Percentiles rank a stretch among this genome's conserved stretches.
phyloP scores from a whole-genome alignment of 2,888 invertebrate genomes.

The Drosophila vallismaia region DNA sequence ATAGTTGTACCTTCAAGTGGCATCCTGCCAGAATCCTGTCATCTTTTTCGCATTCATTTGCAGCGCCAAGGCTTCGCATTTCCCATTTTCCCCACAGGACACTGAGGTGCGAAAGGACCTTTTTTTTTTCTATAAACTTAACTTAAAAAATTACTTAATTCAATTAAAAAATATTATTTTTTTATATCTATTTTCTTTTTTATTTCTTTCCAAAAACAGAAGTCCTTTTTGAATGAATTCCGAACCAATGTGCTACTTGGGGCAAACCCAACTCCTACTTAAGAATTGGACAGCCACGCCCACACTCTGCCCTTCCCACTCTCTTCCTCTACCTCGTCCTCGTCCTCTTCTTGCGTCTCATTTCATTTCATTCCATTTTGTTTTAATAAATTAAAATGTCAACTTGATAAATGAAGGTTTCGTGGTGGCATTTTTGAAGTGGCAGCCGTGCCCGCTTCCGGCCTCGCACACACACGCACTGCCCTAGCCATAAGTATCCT shows the following conservation, averaged over 20 bases:
- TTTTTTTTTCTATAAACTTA: neutral
- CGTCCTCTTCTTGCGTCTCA: constrained; percentile 32
- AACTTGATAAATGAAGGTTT: constrained; percentile 83
- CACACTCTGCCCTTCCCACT: neutral
- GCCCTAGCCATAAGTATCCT: constrained; percentile 4
- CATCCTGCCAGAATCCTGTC: constrained; percentile 57
- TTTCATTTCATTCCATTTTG: constrained; percentile 75
- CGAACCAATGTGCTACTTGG: constrained; percentile 3
- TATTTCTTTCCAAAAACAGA: neutral
- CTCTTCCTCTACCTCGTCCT: neutral
- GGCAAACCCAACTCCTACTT: constrained; percentile 27
- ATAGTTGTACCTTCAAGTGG: constrained; percentile 25
- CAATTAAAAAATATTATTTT: neutral
- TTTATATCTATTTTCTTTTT: neutral
- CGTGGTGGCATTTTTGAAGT: constrained; percentile 71
- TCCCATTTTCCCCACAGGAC: neutral
- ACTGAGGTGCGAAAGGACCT: too few relatives aligned
- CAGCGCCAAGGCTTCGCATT: constrained; percentile 29
- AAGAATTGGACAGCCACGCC: constrained; percentile 40
- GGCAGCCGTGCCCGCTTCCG: constrained; percentile 39
- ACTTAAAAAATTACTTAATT: neutral
- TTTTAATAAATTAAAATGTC: constrained; percentile 84
- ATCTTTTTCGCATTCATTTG: constrained; percentile 74
- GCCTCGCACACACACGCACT: constrained; percentile 21
- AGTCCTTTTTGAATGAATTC: too few relatives aligned